Percentiles rank a stretch among this genome's conserved stretches.
phyloP scores from a whole-genome alignment of 2,888 invertebrate species.

The Cantharis rustica region DNA sequence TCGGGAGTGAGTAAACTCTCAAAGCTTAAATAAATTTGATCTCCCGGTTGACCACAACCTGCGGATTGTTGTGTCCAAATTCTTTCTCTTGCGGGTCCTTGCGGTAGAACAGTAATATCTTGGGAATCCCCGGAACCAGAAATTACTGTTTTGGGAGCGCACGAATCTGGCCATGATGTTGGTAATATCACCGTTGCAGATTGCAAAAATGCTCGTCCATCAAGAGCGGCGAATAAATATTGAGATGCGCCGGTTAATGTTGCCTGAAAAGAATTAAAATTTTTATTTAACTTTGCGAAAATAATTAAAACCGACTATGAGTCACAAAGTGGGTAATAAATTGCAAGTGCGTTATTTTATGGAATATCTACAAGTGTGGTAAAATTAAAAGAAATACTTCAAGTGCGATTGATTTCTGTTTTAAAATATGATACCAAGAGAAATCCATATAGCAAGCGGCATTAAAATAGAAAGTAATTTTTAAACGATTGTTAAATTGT shows the following conservation, averaged over 20 bases:
- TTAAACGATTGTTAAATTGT: neutral
- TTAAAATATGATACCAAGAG: neutral
- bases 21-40: conserved; percentile 62
- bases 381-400: neutral
- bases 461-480: neutral
- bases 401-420: neutral
- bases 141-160: conserved; percentile 50
- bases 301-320: neutral
- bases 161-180: conserved; percentile 62
- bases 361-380: neutral
- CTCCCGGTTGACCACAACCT: conserved; percentile 64
- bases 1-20: conserved; percentile 51
- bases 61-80: conserved; percentile 68
- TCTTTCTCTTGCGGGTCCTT: conserved; percentile 59
- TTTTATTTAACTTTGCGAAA: neutral
- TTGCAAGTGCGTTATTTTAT: neutral
- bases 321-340: neutral
- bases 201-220: conserved; percentile 62
- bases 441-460: neutral
- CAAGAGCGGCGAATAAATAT: conserved; percentile 62
- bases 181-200: conserved; percentile 65
- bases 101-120: conserved; percentile 60
- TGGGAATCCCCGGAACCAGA: conserved; percentile 58
- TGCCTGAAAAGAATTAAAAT: conserved; percentile 53
- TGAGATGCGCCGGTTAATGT: conserved; percentile 62